These are phyloP conservation scores for Amblyornis subalaris DNA, from an alignment of 2,113 vertebrate genomes.

Conservation along the genomic window DNA sequence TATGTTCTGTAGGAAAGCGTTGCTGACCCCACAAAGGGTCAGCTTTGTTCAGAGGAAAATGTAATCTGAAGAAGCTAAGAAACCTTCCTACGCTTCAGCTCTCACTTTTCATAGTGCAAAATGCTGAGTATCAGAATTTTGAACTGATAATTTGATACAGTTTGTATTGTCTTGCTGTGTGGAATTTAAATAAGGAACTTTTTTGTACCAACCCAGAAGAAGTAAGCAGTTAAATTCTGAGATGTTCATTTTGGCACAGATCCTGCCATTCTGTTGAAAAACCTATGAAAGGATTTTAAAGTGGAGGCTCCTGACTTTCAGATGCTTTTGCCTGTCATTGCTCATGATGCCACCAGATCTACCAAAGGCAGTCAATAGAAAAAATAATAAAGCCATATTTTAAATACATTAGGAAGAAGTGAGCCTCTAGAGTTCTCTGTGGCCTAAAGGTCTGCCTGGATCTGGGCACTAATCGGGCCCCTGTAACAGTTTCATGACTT, in stretches of 20 bases:
- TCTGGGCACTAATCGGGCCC: not conserved
- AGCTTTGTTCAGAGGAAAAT: constrained; percentile 10
- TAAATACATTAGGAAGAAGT: not conserved
- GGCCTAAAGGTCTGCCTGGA: not conserved
- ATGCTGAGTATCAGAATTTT: not conserved
- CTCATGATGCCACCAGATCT: not conserved
- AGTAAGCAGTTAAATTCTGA: not conserved
- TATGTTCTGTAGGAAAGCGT: not conserved
- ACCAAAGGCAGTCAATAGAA: not conserved
- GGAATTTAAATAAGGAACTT: not conserved
- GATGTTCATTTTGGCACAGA: not conserved
- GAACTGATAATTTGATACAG: not conserved
- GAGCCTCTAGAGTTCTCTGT: not conserved
- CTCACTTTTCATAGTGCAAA: not conserved
- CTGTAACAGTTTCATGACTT: not conserved
- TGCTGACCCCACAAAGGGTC: not conserved
- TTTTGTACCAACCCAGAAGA: not conserved
- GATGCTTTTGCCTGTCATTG: not conserved
- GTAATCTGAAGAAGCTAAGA: not conserved
- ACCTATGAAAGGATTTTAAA: not conserved
- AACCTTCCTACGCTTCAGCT: constrained; percentile 16
- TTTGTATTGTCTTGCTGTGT: not conserved
- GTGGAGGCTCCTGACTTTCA: not conserved
- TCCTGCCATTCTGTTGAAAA: not conserved
- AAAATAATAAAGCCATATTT: not conserved